A percentile compares a stretch with the other conserved stretches of the same genome.
Conservation (phyloP, 2,888 invertebrate genomes). For the Leucania comma region DNA sequence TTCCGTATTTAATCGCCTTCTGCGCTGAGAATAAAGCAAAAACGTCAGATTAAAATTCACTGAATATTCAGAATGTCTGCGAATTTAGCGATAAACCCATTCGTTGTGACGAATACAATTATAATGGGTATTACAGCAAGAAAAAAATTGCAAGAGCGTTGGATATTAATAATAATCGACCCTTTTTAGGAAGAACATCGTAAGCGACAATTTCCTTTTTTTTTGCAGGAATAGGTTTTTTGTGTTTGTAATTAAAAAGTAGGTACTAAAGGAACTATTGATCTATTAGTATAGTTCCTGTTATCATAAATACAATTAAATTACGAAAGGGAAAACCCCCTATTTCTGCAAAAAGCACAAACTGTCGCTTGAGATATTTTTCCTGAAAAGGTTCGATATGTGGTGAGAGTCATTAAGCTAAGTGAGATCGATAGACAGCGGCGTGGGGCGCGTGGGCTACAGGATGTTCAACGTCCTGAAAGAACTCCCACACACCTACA, state of each 20-base stretch:
- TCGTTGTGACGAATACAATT: slow-evolving; percentile 40
- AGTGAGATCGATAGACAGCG: slow-evolving; percentile 69
- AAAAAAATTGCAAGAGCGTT: slow-evolving; percentile 23
- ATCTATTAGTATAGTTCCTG: too few species aligned
- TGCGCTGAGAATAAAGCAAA: slow-evolving; percentile 32
- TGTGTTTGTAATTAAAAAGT: too few species aligned
- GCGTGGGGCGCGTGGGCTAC: slow-evolving; percentile 32
- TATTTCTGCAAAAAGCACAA: too few species aligned
- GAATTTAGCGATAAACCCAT: slow-evolving; percentile 54
- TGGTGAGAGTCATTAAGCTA: slow-evolving; percentile 74
- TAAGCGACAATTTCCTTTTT: too few species aligned
- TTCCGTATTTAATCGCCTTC: slow-evolving; percentile 59
- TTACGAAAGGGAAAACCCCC: too few species aligned
- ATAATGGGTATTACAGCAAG: slow-evolving; percentile 17
- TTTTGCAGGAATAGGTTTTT: too few species aligned
- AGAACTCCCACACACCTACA: slow-evolving; percentile 64
- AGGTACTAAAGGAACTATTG: too few species aligned
- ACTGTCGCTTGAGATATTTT: too few species aligned
- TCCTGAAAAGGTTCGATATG: neutral
- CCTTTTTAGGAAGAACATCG: too few species aligned
- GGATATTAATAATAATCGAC: slow-evolving; percentile 10
- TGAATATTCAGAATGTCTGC: slow-evolving; percentile 55
- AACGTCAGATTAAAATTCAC: slow-evolving; percentile 47
- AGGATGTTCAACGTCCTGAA: slow-evolving; percentile 42
- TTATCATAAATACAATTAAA: too few species aligned